phyloP scores from a whole-genome alignment of 2,113 vertebrate species.

The Hippocampus barbouri region DNA sequence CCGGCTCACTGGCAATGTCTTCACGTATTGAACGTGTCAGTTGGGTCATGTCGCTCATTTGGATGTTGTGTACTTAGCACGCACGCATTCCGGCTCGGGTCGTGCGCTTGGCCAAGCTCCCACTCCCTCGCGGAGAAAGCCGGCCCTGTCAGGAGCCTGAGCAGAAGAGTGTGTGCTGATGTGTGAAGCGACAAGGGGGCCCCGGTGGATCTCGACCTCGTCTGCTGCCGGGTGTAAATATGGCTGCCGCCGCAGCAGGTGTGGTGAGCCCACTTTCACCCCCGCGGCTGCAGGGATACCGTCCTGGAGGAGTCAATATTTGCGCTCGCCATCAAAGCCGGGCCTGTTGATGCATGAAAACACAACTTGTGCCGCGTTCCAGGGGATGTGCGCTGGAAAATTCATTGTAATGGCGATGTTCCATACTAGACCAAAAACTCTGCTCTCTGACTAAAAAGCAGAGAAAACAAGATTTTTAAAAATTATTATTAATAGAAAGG shows the following conservation, averaged over 20 bases:
- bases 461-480: too few species aligned
- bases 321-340: conserved; percentile 55
- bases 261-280: conserved; percentile 40
- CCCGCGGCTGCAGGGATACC: conserved; percentile 26
- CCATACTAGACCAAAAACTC: neutral
- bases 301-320: conserved; percentile 65
- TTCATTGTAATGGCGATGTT: neutral
- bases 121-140: conserved; percentile 45
- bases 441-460: too few species aligned
- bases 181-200: neutral
- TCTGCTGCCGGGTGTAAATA: conserved; percentile 43
- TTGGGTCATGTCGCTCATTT: conserved; percentile 28
- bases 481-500: too few species aligned
- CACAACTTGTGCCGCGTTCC: conserved; percentile 21
- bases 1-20: conserved; percentile 18
- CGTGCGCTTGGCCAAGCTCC: conserved; percentile 40
- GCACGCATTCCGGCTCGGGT: conserved; percentile 24
- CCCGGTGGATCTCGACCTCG: neutral
- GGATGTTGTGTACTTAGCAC: conserved; percentile 20
- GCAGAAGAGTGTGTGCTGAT: conserved; percentile 36
- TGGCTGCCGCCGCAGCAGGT: conserved; percentile 59
- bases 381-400: neutral
- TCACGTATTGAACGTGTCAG: conserved; percentile 43
- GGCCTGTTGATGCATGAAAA: conserved; percentile 54
- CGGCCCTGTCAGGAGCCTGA: conserved; percentile 43